Conservation (phyloP, 2,113 vertebrate species). For the human region GRCh38 chr14:68105001-68105500, state of each 20-base stretch:
- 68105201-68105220: not conserved
- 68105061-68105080: slow-evolving; percentile 24
- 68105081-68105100: slow-evolving; percentile 12
- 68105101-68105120: not conserved
- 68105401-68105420: not conserved
- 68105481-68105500: not conserved
- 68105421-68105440: not conserved
- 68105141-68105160: not conserved
- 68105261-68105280: not conserved
- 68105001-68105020: slow-evolving; percentile 7
- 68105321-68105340: not conserved
- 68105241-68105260: not conserved
- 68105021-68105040: not conserved
- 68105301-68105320: not conserved
- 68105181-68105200: slow-evolving; percentile 38
- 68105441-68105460: slow-evolving; percentile 22
- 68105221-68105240: not conserved
- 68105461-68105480: not conserved
- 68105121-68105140: not conserved
- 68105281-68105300: not conserved
- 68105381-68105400: slow-evolving; percentile 44
- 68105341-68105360: not conserved
- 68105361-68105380: not conserved
- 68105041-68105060: not conserved
- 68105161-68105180: not conserved